Percentiles rank a stretch among this genome's conserved stretches.
Conservation (phyloP, 2,113 vertebrate species). For the Thomomys bottae region DNA sequence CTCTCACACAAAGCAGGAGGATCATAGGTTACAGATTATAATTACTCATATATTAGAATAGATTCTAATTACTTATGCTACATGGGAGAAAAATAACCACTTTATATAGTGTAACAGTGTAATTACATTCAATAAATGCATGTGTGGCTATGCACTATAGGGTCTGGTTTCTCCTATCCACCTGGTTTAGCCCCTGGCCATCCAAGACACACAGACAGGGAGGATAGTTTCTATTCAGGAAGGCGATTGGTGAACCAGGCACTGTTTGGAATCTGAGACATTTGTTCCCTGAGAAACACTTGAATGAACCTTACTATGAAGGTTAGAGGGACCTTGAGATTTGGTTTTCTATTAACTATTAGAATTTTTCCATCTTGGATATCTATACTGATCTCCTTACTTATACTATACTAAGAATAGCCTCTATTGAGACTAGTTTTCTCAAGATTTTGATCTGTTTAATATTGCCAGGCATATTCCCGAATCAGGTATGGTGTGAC, state of each 20-base stretch:
- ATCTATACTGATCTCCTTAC: slow-evolving; percentile 64
- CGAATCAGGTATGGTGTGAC: slow-evolving; percentile 31
- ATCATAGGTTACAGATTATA: too few species aligned
- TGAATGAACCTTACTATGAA: slow-evolving; percentile 48
- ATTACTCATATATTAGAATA: neutral
- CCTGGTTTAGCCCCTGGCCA: neutral
- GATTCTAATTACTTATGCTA: neutral
- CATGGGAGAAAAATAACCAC: neutral
- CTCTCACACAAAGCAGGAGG: neutral
- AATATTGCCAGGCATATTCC: slow-evolving; percentile 66
- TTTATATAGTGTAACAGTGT: neutral
- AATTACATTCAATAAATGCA: neutral
- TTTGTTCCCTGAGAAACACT: neutral
- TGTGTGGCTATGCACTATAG: neutral
- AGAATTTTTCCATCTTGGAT: slow-evolving; percentile 55
- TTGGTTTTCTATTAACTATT: slow-evolving; percentile 46
- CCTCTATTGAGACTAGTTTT: slow-evolving; percentile 33
- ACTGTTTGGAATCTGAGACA: neutral
- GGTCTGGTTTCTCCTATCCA: neutral
- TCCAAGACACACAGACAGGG: too few species aligned
- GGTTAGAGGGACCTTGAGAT: slow-evolving; percentile 67
- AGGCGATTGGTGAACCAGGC: neutral
- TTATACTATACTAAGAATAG: slow-evolving; percentile 68
- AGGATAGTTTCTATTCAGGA: neutral
- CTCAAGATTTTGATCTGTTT: slow-evolving; percentile 70